Percentiles rank a stretch among this genome's conserved stretches.
Conservation (phyloP, 2,797 vertebrate genomes). For the Characodon lateralis region DNA sequence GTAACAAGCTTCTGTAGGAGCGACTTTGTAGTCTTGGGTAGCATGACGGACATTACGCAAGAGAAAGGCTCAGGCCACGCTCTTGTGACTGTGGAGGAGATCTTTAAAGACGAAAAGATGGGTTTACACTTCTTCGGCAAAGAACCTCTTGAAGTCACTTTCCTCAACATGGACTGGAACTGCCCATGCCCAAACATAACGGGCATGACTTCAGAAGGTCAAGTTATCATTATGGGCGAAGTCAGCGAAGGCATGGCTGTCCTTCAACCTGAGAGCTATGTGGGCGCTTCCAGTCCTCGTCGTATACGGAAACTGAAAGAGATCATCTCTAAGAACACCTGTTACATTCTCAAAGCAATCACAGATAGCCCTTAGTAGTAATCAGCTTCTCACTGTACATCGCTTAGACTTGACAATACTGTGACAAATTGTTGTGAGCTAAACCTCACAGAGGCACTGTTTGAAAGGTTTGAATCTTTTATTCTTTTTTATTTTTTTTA, state of each 20-base stretch:
- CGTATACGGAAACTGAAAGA: conserved; percentile 90
- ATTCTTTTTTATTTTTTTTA: neutral
- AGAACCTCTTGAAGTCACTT: conserved; percentile 92
- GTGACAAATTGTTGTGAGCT: conserved; percentile 4
- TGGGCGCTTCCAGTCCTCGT: conserved; percentile 85
- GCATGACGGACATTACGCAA: conserved; percentile 88
- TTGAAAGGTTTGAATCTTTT: neutral
- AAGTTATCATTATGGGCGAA: conserved; percentile 95
- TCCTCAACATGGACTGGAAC: conserved; percentile 94
- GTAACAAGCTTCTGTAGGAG: conserved; percentile 96
- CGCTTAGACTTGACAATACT: neutral
- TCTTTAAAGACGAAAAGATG: conserved; percentile 98
- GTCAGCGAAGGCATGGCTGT: conserved; percentile 93
- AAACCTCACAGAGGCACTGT: conserved; percentile 40
- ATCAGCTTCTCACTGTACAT: neutral
- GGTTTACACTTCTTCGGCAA: conserved; percentile 93
- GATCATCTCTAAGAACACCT: conserved; percentile 94
- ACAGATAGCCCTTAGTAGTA: conserved; percentile 85
- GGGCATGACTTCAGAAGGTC: conserved; percentile 78
- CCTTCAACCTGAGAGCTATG: conserved; percentile 92
- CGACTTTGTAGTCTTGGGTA: conserved; percentile 93
- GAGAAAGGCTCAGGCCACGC: conserved; percentile 90
- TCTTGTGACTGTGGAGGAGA: conserved; percentile 91
- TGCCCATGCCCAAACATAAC: conserved; percentile 97
- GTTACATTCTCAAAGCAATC: conserved; percentile 93